A percentile compares a stretch with the other conserved stretches of the same genome.
phyloP scores from a whole-genome alignment of 2,797 vertebrate genomes.

The Scyliorhinus canicula region DNA sequence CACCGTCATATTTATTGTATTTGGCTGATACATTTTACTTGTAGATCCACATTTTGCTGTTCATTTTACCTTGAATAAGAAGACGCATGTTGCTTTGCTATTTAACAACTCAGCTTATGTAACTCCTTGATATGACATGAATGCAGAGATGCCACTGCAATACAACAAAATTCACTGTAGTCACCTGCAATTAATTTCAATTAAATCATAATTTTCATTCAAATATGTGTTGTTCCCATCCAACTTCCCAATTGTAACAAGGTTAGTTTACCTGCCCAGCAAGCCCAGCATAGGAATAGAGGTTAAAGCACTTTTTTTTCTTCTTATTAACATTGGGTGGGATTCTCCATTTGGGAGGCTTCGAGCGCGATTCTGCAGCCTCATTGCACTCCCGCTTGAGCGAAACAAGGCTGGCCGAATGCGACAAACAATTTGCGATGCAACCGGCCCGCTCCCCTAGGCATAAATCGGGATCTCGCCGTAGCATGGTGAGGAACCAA shows the following conservation, averaged over 20 bases:
- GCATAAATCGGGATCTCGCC: too few species aligned
- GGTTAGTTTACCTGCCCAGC: background rate
- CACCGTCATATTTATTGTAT: background rate
- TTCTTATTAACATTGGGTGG: background rate
- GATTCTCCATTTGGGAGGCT: too few species aligned
- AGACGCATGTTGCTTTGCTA: background rate
- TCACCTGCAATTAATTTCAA: background rate
- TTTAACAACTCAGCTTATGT: slow-evolving; percentile 1
- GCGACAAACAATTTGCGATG: too few species aligned
- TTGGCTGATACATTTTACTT: background rate
- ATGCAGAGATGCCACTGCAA: background rate
- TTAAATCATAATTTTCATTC: background rate
- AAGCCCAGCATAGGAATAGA: background rate
- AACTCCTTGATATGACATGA: background rate
- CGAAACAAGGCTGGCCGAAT: too few species aligned
- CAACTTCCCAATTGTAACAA: background rate
- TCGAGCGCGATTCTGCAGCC: too few species aligned
- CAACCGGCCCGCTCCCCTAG: too few species aligned
- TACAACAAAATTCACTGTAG: background rate
- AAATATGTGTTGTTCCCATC: background rate
- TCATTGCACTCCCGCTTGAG: too few species aligned
- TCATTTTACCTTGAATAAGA: slow-evolving; percentile 12
- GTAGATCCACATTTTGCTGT: background rate
- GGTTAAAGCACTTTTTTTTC: background rate
- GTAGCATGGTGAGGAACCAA: too few species aligned